A percentile compares a stretch with the other conserved stretches of the same genome.
Evolutionary conservation across 2,113 vertebrate genomes (phyloP).

Genomic region (Salvelinus namaycush): DNA sequence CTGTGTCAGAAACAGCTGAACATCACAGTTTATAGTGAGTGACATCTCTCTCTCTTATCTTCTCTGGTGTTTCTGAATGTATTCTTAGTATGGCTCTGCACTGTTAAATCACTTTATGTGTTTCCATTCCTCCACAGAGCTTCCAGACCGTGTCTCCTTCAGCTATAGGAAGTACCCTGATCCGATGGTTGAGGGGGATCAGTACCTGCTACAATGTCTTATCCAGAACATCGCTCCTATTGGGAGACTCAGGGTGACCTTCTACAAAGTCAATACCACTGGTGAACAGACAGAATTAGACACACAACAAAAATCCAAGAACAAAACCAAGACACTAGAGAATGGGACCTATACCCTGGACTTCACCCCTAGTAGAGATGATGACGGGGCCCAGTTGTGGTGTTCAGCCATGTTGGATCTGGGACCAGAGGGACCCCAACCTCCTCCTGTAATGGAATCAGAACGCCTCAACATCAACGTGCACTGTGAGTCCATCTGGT

Average conservation of each 20-base stretch:
- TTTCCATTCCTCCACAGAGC: slow-evolving; percentile 36
- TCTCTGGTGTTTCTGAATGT: background rate
- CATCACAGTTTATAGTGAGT: slow-evolving; percentile 29
- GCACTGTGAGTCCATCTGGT: slow-evolving; percentile 48
- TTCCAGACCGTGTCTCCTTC: slow-evolving; percentile 47
- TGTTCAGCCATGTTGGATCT: slow-evolving; percentile 49
- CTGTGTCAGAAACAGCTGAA: background rate
- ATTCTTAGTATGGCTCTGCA: background rate
- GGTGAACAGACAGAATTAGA: too few relatives aligned
- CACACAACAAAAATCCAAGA: too few relatives aligned
- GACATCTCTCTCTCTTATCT: background rate
- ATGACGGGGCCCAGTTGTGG: slow-evolving; percentile 39
- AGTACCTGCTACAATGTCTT: slow-evolving; percentile 60
- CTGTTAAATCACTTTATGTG: background rate
- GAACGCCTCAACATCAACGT: background rate
- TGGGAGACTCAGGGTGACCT: slow-evolving; percentile 44
- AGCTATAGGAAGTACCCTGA: slow-evolving; percentile 15
- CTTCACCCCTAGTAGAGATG: slow-evolving; percentile 6
- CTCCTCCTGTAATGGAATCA: slow-evolving; percentile 32
- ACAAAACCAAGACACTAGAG: slow-evolving; percentile 19
- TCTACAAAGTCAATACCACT: slow-evolving; percentile 32
- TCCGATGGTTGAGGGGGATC: slow-evolving; percentile 12
- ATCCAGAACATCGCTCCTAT: slow-evolving; percentile 46
- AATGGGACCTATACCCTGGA: slow-evolving; percentile 44
- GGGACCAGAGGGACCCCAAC: slow-evolving; percentile 29